A percentile compares a stretch with the other conserved stretches of the same genome.
Evolutionary conservation across 2,113 vertebrate genomes (phyloP).

Genomic region (Ibidorhyncha struthersii): DNA sequence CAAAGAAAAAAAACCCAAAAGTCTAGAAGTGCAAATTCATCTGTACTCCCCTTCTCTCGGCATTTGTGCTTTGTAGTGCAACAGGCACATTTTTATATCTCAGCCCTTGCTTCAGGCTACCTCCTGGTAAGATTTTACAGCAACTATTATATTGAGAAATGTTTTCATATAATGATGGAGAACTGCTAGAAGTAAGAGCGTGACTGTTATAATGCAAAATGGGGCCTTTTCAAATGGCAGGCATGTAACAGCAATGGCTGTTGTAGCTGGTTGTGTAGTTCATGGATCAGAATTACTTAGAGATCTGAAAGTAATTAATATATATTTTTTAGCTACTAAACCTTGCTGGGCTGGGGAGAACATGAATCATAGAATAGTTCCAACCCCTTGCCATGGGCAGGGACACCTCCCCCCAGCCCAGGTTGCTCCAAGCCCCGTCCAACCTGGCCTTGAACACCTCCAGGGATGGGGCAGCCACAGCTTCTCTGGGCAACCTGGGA

Average conservation of each 20-base stretch:
- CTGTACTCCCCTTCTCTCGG: neutral
- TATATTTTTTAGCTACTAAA: neutral
- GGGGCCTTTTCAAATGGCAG: neutral
- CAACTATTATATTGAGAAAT: neutral
- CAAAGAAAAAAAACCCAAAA: rapidly evolving
- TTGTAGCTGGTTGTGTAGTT: neutral
- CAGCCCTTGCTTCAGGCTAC: neutral
- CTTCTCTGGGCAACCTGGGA: too few species aligned
- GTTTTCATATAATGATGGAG: neutral
- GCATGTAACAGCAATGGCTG: neutral
- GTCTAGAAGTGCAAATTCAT: neutral
- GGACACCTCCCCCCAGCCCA: too few species aligned
- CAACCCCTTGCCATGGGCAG: too few species aligned
- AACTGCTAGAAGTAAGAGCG: neutral
- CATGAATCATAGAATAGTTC: too few species aligned
- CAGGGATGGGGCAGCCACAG: too few species aligned
- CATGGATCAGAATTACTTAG: neutral
- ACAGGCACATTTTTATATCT: neutral
- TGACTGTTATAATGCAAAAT: neutral
- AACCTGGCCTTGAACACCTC: too few species aligned
- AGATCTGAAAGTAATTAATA: neutral
- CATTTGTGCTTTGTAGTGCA: neutral
- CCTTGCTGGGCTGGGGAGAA: neutral
- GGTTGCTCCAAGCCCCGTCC: too few species aligned
- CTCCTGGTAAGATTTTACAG: neutral